Percentiles rank a stretch among this genome's conserved stretches.
Conservation (phyloP, 2,113 vertebrate genomes). For the Pseudopodoces humilis region DNA sequence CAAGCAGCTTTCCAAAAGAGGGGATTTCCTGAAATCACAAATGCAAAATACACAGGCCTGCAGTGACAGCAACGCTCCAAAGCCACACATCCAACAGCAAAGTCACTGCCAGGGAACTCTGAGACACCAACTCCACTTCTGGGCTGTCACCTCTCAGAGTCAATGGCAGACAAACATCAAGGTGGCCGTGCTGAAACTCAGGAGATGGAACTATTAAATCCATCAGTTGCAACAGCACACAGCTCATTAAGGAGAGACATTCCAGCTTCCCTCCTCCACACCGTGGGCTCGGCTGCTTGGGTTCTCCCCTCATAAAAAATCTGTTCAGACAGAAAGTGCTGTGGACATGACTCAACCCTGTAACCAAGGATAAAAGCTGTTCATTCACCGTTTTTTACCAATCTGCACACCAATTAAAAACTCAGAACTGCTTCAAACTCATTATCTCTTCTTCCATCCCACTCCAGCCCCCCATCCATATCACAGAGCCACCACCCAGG, state of each 20-base stretch:
- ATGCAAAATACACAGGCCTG: background rate
- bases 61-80: background rate
- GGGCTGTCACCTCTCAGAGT: fast-evolving
- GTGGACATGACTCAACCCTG: background rate
- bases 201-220: background rate
- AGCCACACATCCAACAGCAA: background rate
- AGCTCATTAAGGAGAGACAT: background rate
- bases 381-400: background rate
- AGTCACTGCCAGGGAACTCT: fast-evolving
- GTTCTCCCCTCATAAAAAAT: background rate
- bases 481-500: background rate
- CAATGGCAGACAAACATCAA: background rate
- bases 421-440: background rate
- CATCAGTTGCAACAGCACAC: background rate
- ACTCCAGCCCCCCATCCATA: background rate
- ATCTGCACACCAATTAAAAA: background rate
- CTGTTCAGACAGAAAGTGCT: background rate
- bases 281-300: background rate
- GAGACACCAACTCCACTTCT: background rate
- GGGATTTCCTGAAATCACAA: slow-evolving; percentile 16
- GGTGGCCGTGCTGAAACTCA: background rate
- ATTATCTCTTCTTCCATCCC: background rate
- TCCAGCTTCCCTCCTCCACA: background rate
- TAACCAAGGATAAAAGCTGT: background rate
- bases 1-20: background rate